These are phyloP conservation scores for Allobates femoralis DNA, from an alignment of 2,797 vertebrate species.

Conservation along the genomic window DNA sequence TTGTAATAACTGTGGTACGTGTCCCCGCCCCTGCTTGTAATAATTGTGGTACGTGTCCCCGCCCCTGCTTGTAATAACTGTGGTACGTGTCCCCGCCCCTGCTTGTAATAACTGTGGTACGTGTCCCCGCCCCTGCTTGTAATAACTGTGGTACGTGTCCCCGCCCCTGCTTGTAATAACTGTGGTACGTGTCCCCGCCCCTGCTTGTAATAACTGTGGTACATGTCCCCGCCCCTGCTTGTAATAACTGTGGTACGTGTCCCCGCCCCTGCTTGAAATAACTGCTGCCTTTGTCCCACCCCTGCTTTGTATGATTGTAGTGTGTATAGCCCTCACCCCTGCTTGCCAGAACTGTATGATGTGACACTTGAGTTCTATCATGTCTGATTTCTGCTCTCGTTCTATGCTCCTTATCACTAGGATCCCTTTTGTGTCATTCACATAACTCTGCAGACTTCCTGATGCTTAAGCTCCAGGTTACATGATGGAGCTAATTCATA, in stretches of 20 bases:
- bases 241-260: background rate
- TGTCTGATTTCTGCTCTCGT: background rate
- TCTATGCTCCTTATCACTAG: too few species aligned
- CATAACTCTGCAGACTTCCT: background rate
- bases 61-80: background rate
- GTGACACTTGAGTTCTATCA: background rate
- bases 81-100: background rate
- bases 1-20: background rate
- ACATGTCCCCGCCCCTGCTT: background rate
- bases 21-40: background rate
- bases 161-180: background rate
- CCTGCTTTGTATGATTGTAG: background rate
- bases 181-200: background rate
- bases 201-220: background rate
- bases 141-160: background rate
- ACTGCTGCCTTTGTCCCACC: background rate
- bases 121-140: background rate
- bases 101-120: background rate
- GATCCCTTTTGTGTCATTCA: background rate
- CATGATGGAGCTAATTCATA: constrained; percentile 12
- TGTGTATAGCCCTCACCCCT: background rate
- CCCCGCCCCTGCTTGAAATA: background rate
- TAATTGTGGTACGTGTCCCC: background rate
- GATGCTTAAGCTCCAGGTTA: background rate
- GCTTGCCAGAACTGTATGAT: background rate